A percentile compares a stretch with the other conserved stretches of the same genome.
phyloP scores from a whole-genome alignment of 2,888 invertebrate species.

The Amiota communis region DNA sequence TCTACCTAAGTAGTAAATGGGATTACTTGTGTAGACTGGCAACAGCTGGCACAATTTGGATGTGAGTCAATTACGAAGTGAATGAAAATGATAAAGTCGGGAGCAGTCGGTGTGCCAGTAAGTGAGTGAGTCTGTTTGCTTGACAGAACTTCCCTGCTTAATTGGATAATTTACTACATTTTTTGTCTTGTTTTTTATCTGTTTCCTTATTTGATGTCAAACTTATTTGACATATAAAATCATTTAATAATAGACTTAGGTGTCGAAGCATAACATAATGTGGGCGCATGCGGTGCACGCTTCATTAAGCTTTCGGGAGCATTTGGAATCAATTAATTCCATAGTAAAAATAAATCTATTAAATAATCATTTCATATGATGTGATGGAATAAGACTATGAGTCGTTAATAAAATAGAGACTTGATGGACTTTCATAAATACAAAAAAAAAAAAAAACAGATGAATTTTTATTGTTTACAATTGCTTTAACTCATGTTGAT shows the following conservation, averaged over 20 bases:
- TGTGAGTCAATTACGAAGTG: no score
- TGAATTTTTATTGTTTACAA: no score
- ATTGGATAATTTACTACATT: constrained; percentile 55
- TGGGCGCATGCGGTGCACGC: constrained; percentile 51
- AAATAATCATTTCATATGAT: no score
- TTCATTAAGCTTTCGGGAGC: background rate
- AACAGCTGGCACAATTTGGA: background rate
- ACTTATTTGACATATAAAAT: background rate
- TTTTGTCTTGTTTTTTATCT: constrained; percentile 12
- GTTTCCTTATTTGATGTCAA: constrained; percentile 11
- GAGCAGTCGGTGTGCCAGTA: background rate
- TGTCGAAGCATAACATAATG: constrained; percentile 50
- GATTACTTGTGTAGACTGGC: constrained; percentile 6
- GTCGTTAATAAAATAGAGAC: no score
- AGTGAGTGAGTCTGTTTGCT: constrained; percentile 30
- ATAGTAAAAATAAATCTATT: no score
- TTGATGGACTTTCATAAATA: background rate
- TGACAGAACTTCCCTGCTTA: constrained; percentile 40
- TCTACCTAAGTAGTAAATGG: background rate
- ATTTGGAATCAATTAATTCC: no score
- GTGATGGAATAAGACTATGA: no score
- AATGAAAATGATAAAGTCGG: background rate
- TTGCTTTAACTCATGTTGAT: no score
- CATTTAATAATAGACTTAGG: constrained; percentile 42
- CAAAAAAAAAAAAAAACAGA: constrained; percentile 26